Base-by-base conservation (phyloP, 2,113 vertebrate genomes). In the Sporophila hypoxantha region DNA sequence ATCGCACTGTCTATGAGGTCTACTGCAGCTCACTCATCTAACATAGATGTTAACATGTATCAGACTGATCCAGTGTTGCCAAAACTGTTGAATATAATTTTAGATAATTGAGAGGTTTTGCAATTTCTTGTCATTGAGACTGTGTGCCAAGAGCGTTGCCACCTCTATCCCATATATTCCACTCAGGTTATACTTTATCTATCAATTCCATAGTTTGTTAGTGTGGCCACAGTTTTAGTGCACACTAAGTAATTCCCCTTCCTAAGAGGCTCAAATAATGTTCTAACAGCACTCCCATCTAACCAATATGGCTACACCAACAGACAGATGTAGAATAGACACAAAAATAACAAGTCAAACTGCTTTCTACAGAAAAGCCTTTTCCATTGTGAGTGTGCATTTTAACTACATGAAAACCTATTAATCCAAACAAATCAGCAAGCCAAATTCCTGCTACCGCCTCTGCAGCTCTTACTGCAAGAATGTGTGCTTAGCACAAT, bases 401-500 rank as follows among this genome's bases (percentile, higher is more conserved):
- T 87, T 91, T 88, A 88, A 81, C 88, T 75, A 64, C 22, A 32
- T 34, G 5, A 92, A 94, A 94, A 64, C 53, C 61, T 75, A 91
- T 81, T 92, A 92, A 92, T 83, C 61, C 69, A 89, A 95, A 92
- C 69, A 94, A 91, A 89, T 77, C 61, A 75, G 90, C 74, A 92
- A 92, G 90, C 90, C 85, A 88, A 93, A 89, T 88, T 89, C 73
- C 82, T 89, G 85, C 73, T 92, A 92, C 93, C 29, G 57, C 91
- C 88, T 93, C 90, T 93, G 76, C 83, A 87, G 77, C 70, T 83
- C 83, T 78, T 83, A 65, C 69, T 86, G 93, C 76, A 89, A 81
- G 66, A 88, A 86, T 17, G 50, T 68, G 88, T 78, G 73, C 80
- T 87, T 80, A 87, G 69, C 57, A 80, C 85, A 93, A 85, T 85